Evolutionary conservation across 2,888 invertebrate genomes (phyloP).

Genomic region (Allygus modestus): DNA sequence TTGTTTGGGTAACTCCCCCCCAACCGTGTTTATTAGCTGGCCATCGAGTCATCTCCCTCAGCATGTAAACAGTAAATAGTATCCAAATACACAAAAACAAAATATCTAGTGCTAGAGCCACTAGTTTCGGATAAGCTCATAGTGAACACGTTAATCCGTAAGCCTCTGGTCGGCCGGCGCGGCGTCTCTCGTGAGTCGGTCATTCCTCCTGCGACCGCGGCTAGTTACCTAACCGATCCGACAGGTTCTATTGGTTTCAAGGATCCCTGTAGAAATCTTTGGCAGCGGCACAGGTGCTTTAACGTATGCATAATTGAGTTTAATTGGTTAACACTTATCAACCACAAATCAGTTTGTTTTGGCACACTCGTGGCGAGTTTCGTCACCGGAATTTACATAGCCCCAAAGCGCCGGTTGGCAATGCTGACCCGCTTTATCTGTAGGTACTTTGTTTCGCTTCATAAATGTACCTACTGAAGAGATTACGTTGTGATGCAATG

Average conservation of each 20-base stretch:
- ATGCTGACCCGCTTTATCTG: constrained; percentile 11
- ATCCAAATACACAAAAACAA: too few relatives aligned
- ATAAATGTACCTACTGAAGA: not conserved
- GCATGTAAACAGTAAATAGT: too few relatives aligned
- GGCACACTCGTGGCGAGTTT: constrained; percentile 11
- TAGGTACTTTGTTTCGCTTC: not conserved
- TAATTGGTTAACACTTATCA: constrained; percentile 54
- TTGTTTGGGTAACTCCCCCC: too few relatives aligned
- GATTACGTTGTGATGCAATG: constrained; percentile 9
- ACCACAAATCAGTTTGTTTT: constrained; percentile 42
- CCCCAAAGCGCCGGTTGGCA: constrained; percentile 8
- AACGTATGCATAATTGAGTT: constrained; percentile 51
- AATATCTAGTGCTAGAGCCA: too few relatives aligned
- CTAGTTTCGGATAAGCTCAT: too few relatives aligned
- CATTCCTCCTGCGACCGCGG: constrained; percentile 8
- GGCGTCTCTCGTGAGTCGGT: constrained; percentile 12
- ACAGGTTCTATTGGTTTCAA: constrained; percentile 58
- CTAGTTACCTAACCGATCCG: constrained; percentile 41
- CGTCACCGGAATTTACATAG: not conserved
- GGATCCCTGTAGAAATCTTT: constrained; percentile 48
- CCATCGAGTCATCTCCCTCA: too few relatives aligned
- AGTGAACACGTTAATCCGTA: too few relatives aligned
- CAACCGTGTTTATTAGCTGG: too few relatives aligned
- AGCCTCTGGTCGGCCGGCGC: too few relatives aligned
- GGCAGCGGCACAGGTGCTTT: constrained; percentile 47